These are phyloP conservation scores for Coenonympha glycerion DNA, from an alignment of 2,888 invertebrate genomes.

Conservation along the genomic window DNA sequence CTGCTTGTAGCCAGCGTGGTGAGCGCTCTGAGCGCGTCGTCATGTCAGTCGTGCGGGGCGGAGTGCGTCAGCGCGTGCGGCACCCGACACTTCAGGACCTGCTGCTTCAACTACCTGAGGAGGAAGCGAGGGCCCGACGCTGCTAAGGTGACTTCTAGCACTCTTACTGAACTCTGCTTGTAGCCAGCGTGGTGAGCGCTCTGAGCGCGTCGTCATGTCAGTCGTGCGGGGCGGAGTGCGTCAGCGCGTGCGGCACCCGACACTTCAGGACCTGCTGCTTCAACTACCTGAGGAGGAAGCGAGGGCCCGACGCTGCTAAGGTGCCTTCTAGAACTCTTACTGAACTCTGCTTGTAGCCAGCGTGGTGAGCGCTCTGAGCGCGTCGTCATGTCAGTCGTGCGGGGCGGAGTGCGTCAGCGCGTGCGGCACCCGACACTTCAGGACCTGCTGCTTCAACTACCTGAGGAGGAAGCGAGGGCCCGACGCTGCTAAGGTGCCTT, in stretches of 20 bases:
- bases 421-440: conserved; percentile 81
- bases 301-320: conserved; percentile 47
- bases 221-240: conserved; percentile 81
- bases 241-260: conserved; percentile 80
- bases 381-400: conserved; percentile 80
- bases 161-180: no score
- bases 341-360: conserved; percentile 49
- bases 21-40: no score
- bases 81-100: no score
- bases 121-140: no score
- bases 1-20: no score
- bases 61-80: no score
- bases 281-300: conserved; percentile 81
- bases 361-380: conserved; percentile 66
- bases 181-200: conserved; percentile 67
- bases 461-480: conserved; percentile 76
- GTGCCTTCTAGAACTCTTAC: conserved; percentile 30
- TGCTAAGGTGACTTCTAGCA: no score
- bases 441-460: conserved; percentile 84
- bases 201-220: conserved; percentile 78
- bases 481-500: conserved; percentile 41
- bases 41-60: no score
- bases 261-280: conserved; percentile 83
- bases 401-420: conserved; percentile 80
- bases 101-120: no score